A percentile compares a stretch with the other conserved stretches of the same genome.
phyloP scores from a whole-genome alignment of 1,140 invertebrate genomes.

The Drosophila saltans region DNA sequence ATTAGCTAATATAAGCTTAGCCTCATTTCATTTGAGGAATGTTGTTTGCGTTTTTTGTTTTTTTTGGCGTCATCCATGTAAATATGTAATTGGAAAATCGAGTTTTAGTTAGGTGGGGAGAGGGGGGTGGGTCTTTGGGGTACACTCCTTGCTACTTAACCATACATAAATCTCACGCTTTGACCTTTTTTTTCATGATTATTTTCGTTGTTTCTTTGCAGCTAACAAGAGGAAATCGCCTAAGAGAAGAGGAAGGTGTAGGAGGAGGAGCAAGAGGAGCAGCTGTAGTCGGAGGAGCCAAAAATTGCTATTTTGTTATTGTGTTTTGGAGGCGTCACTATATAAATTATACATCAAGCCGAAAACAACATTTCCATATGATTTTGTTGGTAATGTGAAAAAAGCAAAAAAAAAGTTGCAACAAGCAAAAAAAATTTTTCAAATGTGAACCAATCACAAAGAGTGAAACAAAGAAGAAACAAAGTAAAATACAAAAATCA shows the following conservation, averaged over 20 bases:
- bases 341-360: slow-evolving; percentile 52
- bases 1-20: slow-evolving; percentile 76
- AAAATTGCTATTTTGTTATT: not conserved
- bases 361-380: slow-evolving; percentile 61
- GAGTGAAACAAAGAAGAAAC: not conserved
- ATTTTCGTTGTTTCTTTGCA: slow-evolving; percentile 37
- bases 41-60: slow-evolving; percentile 34
- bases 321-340: slow-evolving; percentile 8
- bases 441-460: slow-evolving; percentile 63
- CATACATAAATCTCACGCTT: slow-evolving; percentile 64
- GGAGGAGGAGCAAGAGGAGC: too few relatives aligned
- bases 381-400: slow-evolving; percentile 69
- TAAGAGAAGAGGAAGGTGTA: too few relatives aligned
- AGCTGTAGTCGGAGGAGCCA: not conserved
- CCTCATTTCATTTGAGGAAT: slow-evolving; percentile 51
- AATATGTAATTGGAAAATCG: slow-evolving; percentile 11
- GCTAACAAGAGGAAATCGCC: slow-evolving; percentile 38
- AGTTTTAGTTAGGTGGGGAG: not conserved
- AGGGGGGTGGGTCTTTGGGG: not conserved
- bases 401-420: slow-evolving; percentile 38
- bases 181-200: slow-evolving; percentile 49
- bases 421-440: slow-evolving; percentile 53
- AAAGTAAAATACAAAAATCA: slow-evolving; percentile 14
- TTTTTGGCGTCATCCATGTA: slow-evolving; percentile 5
- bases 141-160: slow-evolving; percentile 24